phyloP scores from a whole-genome alignment of 2,888 invertebrate genomes.

The Trachelus stipa region DNA sequence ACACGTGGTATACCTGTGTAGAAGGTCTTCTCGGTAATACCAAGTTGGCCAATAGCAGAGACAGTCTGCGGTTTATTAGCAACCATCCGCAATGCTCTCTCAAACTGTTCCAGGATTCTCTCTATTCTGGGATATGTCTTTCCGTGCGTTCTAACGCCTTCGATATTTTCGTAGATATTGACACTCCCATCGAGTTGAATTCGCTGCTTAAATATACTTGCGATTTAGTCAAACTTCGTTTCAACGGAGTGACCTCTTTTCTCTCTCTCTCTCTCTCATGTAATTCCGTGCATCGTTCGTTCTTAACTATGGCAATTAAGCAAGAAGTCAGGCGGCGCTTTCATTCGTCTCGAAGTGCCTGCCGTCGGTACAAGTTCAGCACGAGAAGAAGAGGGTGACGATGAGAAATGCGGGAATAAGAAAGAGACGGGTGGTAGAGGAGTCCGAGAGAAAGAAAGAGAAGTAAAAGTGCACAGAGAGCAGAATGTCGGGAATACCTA shows the following conservation, averaged over 20 bases:
- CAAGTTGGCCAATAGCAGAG: constrained; percentile 38
- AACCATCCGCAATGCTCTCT: not conserved
- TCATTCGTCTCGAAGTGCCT: not conserved
- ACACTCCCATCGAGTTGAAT: constrained; percentile 31
- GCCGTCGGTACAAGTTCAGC: not conserved
- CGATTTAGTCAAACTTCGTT: not conserved
- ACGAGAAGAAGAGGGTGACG: not conserved
- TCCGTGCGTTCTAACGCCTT: not conserved
- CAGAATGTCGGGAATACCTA: not conserved
- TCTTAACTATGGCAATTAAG: not conserved
- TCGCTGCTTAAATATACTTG: constrained; percentile 28
- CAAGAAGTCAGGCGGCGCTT: not conserved
- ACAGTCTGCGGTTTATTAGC: constrained; percentile 38
- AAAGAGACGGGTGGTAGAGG: not conserved
- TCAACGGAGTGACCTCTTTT: not conserved
- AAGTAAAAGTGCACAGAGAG: constrained; percentile 1
- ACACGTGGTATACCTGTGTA: not conserved
- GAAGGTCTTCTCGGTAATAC: constrained; percentile 32
- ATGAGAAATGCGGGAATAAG: not conserved
- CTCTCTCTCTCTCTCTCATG: too few relatives aligned
- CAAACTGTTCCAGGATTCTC: not conserved
- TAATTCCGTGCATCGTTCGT: not conserved
- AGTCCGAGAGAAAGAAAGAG: constrained; percentile 4
- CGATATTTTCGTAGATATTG: not conserved
- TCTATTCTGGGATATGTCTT: not conserved